Base-by-base conservation (phyloP, 2,113 vertebrate species). In the Chaetodon auriga region DNA sequence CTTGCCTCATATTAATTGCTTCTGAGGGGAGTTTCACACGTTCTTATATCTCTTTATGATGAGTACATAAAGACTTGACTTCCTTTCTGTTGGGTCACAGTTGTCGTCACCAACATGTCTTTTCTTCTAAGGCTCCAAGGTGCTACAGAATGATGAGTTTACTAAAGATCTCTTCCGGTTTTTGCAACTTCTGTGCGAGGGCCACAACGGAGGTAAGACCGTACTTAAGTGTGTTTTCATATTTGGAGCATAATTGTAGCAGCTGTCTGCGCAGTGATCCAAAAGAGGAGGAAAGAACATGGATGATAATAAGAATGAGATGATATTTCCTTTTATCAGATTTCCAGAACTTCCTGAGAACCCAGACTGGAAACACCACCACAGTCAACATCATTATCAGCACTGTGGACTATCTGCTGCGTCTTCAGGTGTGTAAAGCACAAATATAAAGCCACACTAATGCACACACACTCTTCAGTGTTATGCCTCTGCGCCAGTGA, bases 341-440 rank as follows among this genome's bases (percentile, higher is more conserved):
- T 95, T 99, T 99, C 95, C 98, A 99, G 92, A 99, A 99, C 90
- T 99, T 98, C 85, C 94, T 99, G 36, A 95, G 98, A 87, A 99
- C 97, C 43, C 98, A 99, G 86, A 99, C 97, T 94, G 98, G 98
- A 79, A 99, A 99, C 89, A 99, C 98, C 45, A 98, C 97, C 78
- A 99, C 98, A 18, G 97, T 99, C 72, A 99, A 99, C 77, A 96
- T 99, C 84, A 99, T 99, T 74, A 99, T 99, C 93, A 99, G 97
- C 93, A 99, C 98, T 0, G 98, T 99, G 85, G 98, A 99, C 90
- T 99, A 99, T 78, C 96, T 99, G 65, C 95, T 99, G 48, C 97
- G 97, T 57, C 96, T 99, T 81, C 98, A 99, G 97, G 98, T 99
- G 60, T 48, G 77, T 38, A 18, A 21, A 80, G 48, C 55, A 19